Evolutionary conservation across 2,888 invertebrate genomes (phyloP).

Genomic region (Hyposoter didymator): DNA sequence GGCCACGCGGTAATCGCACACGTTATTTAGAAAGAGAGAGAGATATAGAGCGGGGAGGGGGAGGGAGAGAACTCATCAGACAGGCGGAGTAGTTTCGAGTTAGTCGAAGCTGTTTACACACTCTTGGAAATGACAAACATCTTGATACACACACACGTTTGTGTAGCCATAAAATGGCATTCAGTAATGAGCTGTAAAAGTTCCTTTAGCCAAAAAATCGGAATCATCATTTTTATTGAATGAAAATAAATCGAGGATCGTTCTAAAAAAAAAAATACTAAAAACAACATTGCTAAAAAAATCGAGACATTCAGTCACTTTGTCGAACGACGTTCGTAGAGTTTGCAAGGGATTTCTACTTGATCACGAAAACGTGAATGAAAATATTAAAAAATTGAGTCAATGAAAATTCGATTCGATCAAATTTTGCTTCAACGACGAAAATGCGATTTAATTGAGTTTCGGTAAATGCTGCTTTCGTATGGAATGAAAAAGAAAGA

Average conservation of each 20-base stretch:
- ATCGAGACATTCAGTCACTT: background rate
- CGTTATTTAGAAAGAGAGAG: slow-evolving; percentile 12
- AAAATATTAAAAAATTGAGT: background rate
- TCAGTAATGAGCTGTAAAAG: background rate
- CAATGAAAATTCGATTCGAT: background rate
- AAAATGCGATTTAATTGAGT: background rate
- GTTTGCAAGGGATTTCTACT: background rate
- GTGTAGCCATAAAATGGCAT: background rate
- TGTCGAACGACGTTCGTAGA: background rate
- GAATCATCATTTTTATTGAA: background rate
- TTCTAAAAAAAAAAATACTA: no score
- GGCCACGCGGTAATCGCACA: background rate
- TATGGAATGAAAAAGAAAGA: background rate
- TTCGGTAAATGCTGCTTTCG: background rate
- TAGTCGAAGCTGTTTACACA: slow-evolving; percentile 29
- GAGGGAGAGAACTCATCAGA: slow-evolving; percentile 13
- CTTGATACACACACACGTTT: background rate
- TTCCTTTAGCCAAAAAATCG: background rate
- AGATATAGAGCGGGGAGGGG: background rate
- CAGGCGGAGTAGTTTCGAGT: slow-evolving; percentile 25
- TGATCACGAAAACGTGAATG: background rate
- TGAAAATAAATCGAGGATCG: background rate
- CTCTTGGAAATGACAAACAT: slow-evolving; percentile 5
- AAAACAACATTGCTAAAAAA: no score
- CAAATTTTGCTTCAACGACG: background rate